Percentiles rank a stretch among this genome's conserved stretches.
phyloP scores from a whole-genome alignment of 2,888 invertebrate species.

The Agelastica alni region DNA sequence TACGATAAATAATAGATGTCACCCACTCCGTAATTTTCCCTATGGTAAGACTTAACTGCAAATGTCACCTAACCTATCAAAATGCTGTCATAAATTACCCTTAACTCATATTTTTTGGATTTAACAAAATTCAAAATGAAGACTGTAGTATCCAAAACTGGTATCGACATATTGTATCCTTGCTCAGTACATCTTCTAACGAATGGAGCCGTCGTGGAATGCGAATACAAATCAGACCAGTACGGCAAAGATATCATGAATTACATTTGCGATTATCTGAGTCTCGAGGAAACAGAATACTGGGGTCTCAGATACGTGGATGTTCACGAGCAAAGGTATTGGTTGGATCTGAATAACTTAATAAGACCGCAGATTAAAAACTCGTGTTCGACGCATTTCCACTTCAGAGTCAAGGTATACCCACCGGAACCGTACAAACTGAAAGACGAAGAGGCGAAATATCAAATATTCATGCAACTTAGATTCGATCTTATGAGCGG shows the following conservation, averaged over 20 bases:
- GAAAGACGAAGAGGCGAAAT: slow-evolving; percentile 26
- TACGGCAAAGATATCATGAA: slow-evolving; percentile 34
- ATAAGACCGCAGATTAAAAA: slow-evolving; percentile 35
- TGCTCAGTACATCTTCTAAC: slow-evolving; percentile 36
- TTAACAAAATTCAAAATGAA: slow-evolving; percentile 32
- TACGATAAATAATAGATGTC: no score
- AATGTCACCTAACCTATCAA: no score
- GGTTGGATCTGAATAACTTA: slow-evolving; percentile 35
- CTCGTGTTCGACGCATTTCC: slow-evolving; percentile 32
- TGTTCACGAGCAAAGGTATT: slow-evolving; percentile 34
- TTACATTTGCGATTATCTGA: slow-evolving; percentile 34
- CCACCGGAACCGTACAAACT: slow-evolving; percentile 39
- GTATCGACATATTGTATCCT: slow-evolving; percentile 36
- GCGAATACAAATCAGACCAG: slow-evolving; percentile 38
- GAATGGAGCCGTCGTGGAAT: slow-evolving; percentile 34
- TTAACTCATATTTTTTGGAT: no score
- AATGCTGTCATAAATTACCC: no score
- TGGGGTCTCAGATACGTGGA: slow-evolving; percentile 38
- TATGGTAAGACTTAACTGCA: no score
- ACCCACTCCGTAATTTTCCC: no score
- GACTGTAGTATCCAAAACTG: slow-evolving; percentile 34
- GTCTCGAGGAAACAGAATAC: slow-evolving; percentile 29
- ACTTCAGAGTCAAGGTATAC: slow-evolving; percentile 38
- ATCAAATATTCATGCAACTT: slow-evolving; percentile 36
- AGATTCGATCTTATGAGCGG: slow-evolving; percentile 36